Conservation (phyloP, 2,888 invertebrate species). For the Lasiommata megera region DNA sequence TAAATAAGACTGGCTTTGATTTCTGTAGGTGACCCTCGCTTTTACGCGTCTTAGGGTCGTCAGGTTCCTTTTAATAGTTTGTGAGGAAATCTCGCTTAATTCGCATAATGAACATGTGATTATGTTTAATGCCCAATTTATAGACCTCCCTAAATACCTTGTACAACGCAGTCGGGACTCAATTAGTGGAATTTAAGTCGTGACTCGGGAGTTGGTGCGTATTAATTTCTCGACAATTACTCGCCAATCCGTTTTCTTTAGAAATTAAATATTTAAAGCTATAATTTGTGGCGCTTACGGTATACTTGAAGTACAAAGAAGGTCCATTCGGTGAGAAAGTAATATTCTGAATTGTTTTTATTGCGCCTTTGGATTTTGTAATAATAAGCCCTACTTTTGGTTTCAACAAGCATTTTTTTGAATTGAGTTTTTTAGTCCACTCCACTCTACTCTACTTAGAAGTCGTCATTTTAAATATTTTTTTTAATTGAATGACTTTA, state of each 20-base stretch:
- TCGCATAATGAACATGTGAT: slow-evolving; percentile 66
- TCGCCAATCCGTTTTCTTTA: slow-evolving; percentile 66
- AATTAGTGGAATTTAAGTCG: slow-evolving; percentile 31
- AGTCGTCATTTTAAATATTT: neutral
- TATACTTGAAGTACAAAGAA: slow-evolving; percentile 62
- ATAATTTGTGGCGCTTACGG: slow-evolving; percentile 72
- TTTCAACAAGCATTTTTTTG: slow-evolving; percentile 72
- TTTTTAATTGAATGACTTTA: no score
- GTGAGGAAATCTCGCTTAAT: slow-evolving; percentile 66
- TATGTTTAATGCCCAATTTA: slow-evolving; percentile 49
- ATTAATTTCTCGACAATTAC: slow-evolving; percentile 56
- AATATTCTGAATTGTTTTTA: slow-evolving; percentile 72
- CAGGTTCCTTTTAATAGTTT: slow-evolving; percentile 72
- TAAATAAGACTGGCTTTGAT: slow-evolving; percentile 76
- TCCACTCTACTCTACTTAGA: slow-evolving; percentile 49
- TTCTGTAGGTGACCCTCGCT: slow-evolving; percentile 71
- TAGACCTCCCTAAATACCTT: slow-evolving; percentile 38
- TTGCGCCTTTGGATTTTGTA: slow-evolving; percentile 66
- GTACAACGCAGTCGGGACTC: slow-evolving; percentile 36
- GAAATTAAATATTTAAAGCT: slow-evolving; percentile 71
- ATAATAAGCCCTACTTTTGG: slow-evolving; percentile 69
- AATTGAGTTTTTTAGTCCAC: slow-evolving; percentile 61
- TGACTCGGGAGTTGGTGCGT: slow-evolving; percentile 19
- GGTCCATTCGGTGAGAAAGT: slow-evolving; percentile 66
- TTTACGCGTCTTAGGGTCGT: slow-evolving; percentile 58